These are phyloP conservation scores for Lontra canadensis DNA, from an alignment of 2,113 vertebrate genomes.

Conservation along the genomic window DNA sequence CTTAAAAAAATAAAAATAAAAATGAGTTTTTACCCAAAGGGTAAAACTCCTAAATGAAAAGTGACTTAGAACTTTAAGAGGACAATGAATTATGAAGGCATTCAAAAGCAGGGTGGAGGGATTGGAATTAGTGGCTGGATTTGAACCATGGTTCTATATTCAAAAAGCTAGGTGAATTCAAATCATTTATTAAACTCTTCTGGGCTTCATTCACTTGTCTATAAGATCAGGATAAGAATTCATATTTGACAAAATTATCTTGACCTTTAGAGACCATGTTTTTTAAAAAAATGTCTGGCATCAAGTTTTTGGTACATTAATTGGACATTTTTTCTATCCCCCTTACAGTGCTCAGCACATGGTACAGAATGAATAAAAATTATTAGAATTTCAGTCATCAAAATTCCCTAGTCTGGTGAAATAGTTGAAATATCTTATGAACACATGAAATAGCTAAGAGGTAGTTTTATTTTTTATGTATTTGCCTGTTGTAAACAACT, in stretches of 20 bases:
- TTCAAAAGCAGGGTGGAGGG: neutral
- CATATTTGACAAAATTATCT: neutral
- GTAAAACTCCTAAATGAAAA: neutral
- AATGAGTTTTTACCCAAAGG: neutral
- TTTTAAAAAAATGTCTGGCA: neutral
- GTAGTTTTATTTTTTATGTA: neutral
- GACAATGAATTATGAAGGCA: neutral
- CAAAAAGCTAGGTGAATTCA: neutral
- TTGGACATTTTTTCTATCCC: neutral
- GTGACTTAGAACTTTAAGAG: neutral
- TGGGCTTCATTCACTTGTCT: conserved; percentile 17
- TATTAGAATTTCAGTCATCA: neutral
- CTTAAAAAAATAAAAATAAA: neutral
- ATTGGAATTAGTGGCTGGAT: neutral
- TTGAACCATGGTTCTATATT: neutral
- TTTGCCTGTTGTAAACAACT: conserved; percentile 10
- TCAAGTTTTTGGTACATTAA: neutral
- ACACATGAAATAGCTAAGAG: neutral
- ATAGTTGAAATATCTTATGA: neutral
- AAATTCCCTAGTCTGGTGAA: neutral
- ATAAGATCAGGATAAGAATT: conserved; percentile 9
- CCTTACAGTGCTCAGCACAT: neutral
- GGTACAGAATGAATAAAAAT: neutral
- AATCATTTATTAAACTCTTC: conserved; percentile 30
- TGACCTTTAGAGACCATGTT: neutral